Evolutionary conservation across 2,797 vertebrate species (phyloP).

Genomic region (Chromobotia macracanthus): DNA sequence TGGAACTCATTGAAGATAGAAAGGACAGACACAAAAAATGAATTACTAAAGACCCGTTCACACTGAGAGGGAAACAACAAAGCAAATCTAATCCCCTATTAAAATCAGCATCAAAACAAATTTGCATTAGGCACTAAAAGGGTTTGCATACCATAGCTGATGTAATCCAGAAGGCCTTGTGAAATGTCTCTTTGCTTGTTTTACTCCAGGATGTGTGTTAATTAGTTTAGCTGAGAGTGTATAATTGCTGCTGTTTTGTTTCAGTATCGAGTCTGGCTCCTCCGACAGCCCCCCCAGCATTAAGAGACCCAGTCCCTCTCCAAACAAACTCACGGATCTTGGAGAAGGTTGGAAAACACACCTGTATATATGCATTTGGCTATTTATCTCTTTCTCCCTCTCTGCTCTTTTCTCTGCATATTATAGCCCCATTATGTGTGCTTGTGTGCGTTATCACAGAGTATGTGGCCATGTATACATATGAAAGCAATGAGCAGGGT

Average conservation of each 20-base stretch:
- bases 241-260: conserved; percentile 32
- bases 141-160: no score
- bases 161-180: background rate
- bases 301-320: conserved; percentile 90
- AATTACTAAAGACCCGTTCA: background rate
- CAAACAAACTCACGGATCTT: conserved; percentile 81
- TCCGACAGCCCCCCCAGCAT: conserved; percentile 91
- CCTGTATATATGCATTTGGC: background rate
- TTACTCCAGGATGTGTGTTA: no score
- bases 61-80: no score
- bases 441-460: conserved; percentile 73
- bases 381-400: background rate
- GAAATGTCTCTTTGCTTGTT: background rate
- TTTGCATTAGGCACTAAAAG: no score
- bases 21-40: background rate
- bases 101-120: background rate
- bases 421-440: background rate
- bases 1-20: background rate
- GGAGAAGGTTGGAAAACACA: conserved; percentile 86
- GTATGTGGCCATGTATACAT: conserved; percentile 97
- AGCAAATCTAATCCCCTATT: no score
- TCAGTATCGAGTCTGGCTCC: conserved; percentile 85
- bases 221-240: no score
- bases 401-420: background rate
- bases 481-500: conserved; percentile 97